These are phyloP conservation scores for Notolabrus celidotus DNA, from an alignment of 2,797 vertebrate genomes.

Conservation along the genomic window DNA sequence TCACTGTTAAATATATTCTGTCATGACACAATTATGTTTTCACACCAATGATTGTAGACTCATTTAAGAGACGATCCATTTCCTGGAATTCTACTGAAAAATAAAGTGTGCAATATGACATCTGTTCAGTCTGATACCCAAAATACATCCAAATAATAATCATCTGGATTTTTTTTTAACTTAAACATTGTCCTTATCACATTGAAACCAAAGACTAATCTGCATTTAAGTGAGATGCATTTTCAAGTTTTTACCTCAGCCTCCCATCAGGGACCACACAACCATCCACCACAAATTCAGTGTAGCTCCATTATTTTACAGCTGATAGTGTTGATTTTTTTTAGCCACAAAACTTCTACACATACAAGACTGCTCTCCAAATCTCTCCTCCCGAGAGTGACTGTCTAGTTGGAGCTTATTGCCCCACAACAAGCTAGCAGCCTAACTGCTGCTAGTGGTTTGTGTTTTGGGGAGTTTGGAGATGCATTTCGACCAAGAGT, in stretches of 20 bases:
- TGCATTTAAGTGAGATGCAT: slow-evolving; percentile 32
- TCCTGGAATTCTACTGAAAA: slow-evolving; percentile 64
- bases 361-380: too few relatives aligned
- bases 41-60: slow-evolving; percentile 61
- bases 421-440: too few relatives aligned
- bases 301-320: neutral
- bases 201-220: slow-evolving; percentile 81
- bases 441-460: too few relatives aligned
- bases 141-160: slow-evolving; percentile 31
- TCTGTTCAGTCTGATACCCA: slow-evolving; percentile 51
- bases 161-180: slow-evolving; percentile 30
- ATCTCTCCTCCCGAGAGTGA: too few relatives aligned
- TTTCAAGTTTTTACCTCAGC: slow-evolving; percentile 49
- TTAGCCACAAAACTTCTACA: too few relatives aligned
- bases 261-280: slow-evolving; percentile 13
- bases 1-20: slow-evolving; percentile 11
- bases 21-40: slow-evolving; percentile 49
- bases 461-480: too few relatives aligned
- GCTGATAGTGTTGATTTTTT: neutral
- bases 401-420: too few relatives aligned
- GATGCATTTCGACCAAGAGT: too few relatives aligned
- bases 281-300: neutral
- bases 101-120: slow-evolving; percentile 72
- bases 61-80: slow-evolving; percentile 37
- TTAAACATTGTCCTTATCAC: slow-evolving; percentile 44